A percentile compares a stretch with the other conserved stretches of the same genome.
These are phyloP conservation scores for Epistrophella euchroma DNA, from an alignment of 2,888 invertebrate genomes.

Conservation along the genomic window DNA sequence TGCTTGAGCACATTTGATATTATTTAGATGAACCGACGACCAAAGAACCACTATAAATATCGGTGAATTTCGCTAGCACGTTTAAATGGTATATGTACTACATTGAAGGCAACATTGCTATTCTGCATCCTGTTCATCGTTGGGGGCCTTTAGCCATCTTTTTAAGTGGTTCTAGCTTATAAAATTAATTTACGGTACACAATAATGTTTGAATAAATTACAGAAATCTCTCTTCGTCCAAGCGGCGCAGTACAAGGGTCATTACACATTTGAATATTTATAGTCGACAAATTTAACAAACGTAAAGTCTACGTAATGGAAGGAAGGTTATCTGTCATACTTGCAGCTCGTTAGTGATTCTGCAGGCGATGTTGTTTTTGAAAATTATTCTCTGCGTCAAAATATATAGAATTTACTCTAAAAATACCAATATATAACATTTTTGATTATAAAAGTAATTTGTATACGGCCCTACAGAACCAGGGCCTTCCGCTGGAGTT, in stretches of 20 bases:
- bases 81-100: background rate
- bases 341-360: background rate
- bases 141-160: background rate
- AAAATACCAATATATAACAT: no score
- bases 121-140: background rate
- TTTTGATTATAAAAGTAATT: no score
- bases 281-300: background rate
- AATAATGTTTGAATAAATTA: constrained; percentile 7
- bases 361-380: background rate
- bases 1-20: constrained; percentile 38
- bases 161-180: constrained; percentile 3
- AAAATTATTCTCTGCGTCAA: background rate
- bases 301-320: background rate
- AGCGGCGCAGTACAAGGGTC: background rate
- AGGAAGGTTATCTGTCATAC: background rate
- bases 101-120: background rate
- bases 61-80: constrained; percentile 29
- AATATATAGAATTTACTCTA: no score
- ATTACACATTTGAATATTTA: constrained; percentile 1
- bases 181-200: background rate
- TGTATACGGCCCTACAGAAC: no score
- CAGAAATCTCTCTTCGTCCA: background rate
- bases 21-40: constrained; percentile 47
- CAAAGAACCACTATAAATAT: constrained; percentile 22
- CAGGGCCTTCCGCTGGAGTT: no score